Percentiles rank a stretch among this genome's conserved stretches.
Evolutionary conservation across 2,888 invertebrate genomes (phyloP).

Genomic region (Lepetodrilus schrolli): DNA sequence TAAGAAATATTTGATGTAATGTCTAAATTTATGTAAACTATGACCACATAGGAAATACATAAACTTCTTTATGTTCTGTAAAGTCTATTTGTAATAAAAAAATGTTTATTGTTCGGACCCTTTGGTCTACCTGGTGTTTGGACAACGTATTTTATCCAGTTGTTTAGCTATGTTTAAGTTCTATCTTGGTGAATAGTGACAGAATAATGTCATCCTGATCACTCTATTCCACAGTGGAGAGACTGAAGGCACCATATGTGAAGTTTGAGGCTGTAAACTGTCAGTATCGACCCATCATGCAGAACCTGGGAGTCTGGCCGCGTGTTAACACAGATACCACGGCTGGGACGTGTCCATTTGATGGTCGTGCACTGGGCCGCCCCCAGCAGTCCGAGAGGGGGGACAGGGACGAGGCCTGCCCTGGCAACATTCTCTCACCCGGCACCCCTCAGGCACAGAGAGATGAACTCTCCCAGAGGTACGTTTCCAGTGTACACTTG

Average conservation of each 20-base stretch:
- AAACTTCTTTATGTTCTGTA: too few relatives aligned
- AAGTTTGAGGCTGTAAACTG: constrained; percentile 64
- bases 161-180: background rate
- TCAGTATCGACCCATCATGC: constrained; percentile 58
- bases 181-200: background rate
- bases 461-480: constrained; percentile 10
- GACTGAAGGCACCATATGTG: constrained; percentile 58
- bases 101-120: background rate
- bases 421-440: constrained; percentile 4
- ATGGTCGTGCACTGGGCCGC: constrained; percentile 44
- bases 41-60: too few relatives aligned
- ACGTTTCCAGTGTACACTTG: too few relatives aligned
- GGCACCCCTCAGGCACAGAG: constrained; percentile 11
- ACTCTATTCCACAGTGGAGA: constrained; percentile 49
- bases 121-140: background rate
- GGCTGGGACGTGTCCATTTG: constrained; percentile 67
- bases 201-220: too few relatives aligned
- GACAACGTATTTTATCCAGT: background rate
- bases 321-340: constrained; percentile 59
- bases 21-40: too few relatives aligned
- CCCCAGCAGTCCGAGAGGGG: constrained; percentile 29
- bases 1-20: too few relatives aligned
- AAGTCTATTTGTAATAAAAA: background rate
- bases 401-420: constrained; percentile 31
- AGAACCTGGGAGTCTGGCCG: constrained; percentile 62